phyloP scores from a whole-genome alignment of 2,113 vertebrate species.

The Halichoerus grypus region DNA sequence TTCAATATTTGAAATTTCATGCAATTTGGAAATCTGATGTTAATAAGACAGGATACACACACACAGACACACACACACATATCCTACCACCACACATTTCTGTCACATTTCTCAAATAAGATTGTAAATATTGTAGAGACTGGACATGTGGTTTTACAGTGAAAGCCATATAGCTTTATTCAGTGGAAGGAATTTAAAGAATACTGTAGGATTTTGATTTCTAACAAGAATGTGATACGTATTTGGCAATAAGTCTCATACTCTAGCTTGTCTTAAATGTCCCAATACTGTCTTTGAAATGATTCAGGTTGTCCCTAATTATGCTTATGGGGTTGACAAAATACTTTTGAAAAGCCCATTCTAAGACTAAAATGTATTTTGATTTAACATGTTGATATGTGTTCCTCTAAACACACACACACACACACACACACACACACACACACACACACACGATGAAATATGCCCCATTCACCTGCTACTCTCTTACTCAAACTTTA shows the following conservation, averaged over 20 bases:
- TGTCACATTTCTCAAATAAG: background rate
- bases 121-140: background rate
- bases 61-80: background rate
- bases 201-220: background rate
- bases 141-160: background rate
- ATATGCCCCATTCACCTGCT: too few species aligned
- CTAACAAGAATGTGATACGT: background rate
- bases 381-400: background rate
- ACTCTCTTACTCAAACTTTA: too few species aligned
- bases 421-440: background rate
- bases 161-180: background rate
- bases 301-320: background rate
- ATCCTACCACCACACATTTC: background rate
- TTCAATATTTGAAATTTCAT: background rate
- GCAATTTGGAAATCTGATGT: background rate
- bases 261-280: background rate
- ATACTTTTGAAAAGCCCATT: background rate
- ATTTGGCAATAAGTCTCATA: background rate
- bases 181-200: background rate
- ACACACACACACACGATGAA: background rate
- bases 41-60: background rate
- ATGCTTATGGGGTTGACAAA: background rate
- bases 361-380: background rate
- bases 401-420: background rate
- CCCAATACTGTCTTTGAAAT: background rate